Evolutionary conservation across 2,113 vertebrate genomes (phyloP).

Genomic region (Chloroceryle aenea): DNA sequence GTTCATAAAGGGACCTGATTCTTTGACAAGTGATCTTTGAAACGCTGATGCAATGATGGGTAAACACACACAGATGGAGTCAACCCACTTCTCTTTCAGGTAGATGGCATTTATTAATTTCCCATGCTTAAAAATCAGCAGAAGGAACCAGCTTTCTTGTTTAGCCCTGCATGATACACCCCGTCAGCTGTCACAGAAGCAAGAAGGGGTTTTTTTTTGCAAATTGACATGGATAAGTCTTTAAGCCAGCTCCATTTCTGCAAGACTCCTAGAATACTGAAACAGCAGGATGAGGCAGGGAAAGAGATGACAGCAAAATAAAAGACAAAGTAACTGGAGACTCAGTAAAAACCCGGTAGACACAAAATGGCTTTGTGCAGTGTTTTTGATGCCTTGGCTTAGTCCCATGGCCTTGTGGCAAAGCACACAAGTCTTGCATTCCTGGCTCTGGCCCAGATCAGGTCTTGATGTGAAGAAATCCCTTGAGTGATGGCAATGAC

Average conservation of each 20-base stretch:
- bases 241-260: background rate
- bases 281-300: background rate
- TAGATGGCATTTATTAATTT: background rate
- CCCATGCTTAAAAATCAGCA: background rate
- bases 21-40: background rate
- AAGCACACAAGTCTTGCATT: background rate
- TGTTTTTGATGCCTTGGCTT: background rate
- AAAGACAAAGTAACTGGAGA: background rate
- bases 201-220: background rate
- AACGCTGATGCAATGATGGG: background rate
- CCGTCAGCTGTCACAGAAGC: background rate
- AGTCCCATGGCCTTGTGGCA: background rate
- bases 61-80: background rate
- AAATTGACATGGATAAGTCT: accelerated
- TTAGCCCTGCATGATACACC: background rate
- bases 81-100: background rate
- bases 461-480: background rate
- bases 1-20: background rate
- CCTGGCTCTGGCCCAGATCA: background rate
- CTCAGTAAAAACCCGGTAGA: background rate
- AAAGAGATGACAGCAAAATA: background rate
- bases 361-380: background rate
- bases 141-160: background rate
- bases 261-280: background rate
- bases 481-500: background rate